Evolutionary conservation across 2,888 invertebrate species (phyloP).

Genomic region (Blomia tropicalis): DNA sequence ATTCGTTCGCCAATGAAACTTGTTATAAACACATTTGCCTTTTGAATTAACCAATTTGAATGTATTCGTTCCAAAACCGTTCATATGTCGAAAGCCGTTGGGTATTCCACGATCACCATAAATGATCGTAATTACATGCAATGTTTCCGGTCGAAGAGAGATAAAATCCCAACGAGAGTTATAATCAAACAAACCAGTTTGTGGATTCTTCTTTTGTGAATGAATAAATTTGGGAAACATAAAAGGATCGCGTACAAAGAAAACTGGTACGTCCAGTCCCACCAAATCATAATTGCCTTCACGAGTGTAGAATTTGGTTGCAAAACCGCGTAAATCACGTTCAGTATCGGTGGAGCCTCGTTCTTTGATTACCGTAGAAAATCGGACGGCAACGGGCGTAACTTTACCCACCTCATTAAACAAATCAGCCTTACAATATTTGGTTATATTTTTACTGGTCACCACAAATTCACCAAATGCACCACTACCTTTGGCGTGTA

Average conservation of each 20-base stretch:
- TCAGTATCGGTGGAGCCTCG: conserved; percentile 76
- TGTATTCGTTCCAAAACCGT: conserved; percentile 85
- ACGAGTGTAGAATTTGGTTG: conserved; percentile 80
- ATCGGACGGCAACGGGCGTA: conserved; percentile 61
- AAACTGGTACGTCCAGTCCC: conserved; percentile 73
- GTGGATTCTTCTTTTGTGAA: conserved; percentile 88
- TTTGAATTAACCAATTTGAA: conserved; percentile 70
- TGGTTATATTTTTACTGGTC: conserved; percentile 58
- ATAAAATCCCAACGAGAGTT: conserved; percentile 95
- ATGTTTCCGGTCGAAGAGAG: conserved; percentile 65
- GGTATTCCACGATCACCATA: conserved; percentile 85
- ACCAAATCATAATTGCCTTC: conserved; percentile 79
- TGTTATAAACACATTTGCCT: conserved; percentile 57
- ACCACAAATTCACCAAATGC: conserved; percentile 75
- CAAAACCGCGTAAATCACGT: conserved; percentile 79
- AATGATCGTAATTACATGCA: conserved; percentile 64
- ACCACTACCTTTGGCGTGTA: conserved; percentile 83
- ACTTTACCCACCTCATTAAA: conserved; percentile 60
- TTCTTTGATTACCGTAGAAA: conserved; percentile 69
- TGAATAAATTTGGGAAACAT: conserved; percentile 89
- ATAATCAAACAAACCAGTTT: conserved; percentile 59
- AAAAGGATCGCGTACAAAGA: conserved; percentile 75
- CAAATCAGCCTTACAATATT: conserved; percentile 59
- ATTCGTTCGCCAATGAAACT: conserved; percentile 67
- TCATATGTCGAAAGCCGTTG: conserved; percentile 80